Conservation (phyloP, 37 sponge, comb jelly and placozoan species). For the Lycopodina hypogea region DNA sequence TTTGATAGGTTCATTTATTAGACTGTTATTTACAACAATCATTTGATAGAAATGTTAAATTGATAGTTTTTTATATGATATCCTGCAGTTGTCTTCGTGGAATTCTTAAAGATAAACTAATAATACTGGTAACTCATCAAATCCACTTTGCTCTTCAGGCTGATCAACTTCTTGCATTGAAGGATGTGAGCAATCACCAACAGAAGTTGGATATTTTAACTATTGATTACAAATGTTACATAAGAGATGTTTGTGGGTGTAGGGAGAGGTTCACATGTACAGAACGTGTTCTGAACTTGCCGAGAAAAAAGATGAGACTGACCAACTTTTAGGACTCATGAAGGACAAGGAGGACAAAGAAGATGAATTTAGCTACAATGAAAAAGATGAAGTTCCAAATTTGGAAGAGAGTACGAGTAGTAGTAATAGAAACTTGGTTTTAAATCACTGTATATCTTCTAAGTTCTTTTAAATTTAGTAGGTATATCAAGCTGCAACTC, state of each 20-base stretch:
- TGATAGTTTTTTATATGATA: background rate
- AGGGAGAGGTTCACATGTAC: slow-evolving; percentile 31
- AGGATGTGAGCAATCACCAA: slow-evolving; percentile 62
- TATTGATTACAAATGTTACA: background rate
- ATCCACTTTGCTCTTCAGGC: slow-evolving; percentile 77
- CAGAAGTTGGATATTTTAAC: too few relatives aligned
- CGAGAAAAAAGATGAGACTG: slow-evolving; percentile 12
- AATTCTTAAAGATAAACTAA: slow-evolving; percentile 37
- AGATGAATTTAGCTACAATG: slow-evolving; percentile 5
- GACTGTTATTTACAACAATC: background rate
- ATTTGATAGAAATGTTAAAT: background rate
- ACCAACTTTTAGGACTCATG: slow-evolving; percentile 13
- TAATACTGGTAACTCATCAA: slow-evolving; percentile 84
- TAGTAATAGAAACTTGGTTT: background rate
- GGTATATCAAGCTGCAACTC: too few relatives aligned
- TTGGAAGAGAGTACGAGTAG: background rate
- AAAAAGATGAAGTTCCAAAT: slow-evolving; percentile 1
- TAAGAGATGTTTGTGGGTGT: background rate
- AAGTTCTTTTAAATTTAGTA: too few relatives aligned
- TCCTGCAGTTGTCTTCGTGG: slow-evolving; percentile 47
- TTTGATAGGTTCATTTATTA: slow-evolving; percentile 52
- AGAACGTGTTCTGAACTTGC: slow-evolving; percentile 20
- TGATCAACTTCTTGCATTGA: slow-evolving; percentile 68
- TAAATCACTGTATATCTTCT: background rate
- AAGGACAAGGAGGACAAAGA: background rate